Base-by-base conservation (phyloP, 2,888 invertebrate genomes). In the Parthenolecanium corni region DNA sequence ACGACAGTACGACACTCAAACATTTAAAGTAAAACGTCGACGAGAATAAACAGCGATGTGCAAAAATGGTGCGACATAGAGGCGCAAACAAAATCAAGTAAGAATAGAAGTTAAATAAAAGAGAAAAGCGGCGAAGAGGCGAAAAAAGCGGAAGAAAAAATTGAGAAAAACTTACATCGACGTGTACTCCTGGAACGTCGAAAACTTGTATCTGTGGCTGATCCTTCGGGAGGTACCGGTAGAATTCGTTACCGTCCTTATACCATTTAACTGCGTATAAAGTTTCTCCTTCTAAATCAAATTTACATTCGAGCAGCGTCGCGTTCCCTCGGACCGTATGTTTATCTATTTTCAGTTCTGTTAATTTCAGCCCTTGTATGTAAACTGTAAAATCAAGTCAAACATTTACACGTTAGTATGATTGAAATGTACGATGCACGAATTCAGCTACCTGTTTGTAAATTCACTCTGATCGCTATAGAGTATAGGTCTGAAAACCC, bases 181-280 rank as follows among this genome's bases (percentile, higher is more conserved):
- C 89, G 70, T 83, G 83, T 64, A 91, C 86, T 68, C 90, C 90
- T 0, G 85, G 85, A 68, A 88, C 76, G 58, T 80, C 78, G 73
- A 90, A 89, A 70, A 85, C 82, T 74, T 87, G 84, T 44, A 84
- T 82, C 1, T 87, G 86, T 65, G 90, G 89, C 71, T 79, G 80
- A 74, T 90, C 89, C 61, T 85, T 78, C 20, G 90, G 90, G 68
- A 89, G 86, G 75, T 84, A 89, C 66, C 90, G 80, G 78, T 87
- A 90, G 78, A 90, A 89, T 76, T 90, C 90, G 74, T 86, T 83
- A 68, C 89, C 89, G 73, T 89, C 89, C 73, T 89, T 90, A 78
- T 90, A 90, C 90, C 90, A 91, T 76, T 90, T 90, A 70, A 90
- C 89, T 36, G 89, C 89, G 75, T 90, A 91, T 52, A 90, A 78